Evolutionary conservation across 2,888 invertebrate genomes (phyloP).

Genomic region (Alentia gelatinosa): DNA sequence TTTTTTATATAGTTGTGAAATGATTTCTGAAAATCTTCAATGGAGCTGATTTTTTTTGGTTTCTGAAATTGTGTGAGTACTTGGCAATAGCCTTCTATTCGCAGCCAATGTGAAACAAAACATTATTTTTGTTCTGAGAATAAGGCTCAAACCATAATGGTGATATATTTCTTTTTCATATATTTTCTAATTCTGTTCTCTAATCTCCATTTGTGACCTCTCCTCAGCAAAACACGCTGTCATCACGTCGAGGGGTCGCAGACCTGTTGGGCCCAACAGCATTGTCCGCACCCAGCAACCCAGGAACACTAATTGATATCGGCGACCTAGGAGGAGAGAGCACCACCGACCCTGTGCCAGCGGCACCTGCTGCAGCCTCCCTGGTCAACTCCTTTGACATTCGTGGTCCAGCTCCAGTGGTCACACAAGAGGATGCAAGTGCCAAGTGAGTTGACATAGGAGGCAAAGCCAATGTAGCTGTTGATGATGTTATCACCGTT

Average conservation of each 20-base stretch:
- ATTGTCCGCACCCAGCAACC: constrained; percentile 84
- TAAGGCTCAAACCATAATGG: too few relatives aligned
- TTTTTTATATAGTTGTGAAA: background rate
- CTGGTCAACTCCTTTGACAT: constrained; percentile 17
- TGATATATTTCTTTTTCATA: too few relatives aligned
- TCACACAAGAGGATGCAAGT: constrained; percentile 86
- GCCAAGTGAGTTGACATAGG: constrained; percentile 86
- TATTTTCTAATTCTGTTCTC: too few relatives aligned
- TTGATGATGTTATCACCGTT: background rate
- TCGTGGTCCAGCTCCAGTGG: too few relatives aligned
- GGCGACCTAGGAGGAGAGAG: constrained; percentile 88
- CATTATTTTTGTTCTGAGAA: too few relatives aligned
- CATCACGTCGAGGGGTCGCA: constrained; percentile 83
- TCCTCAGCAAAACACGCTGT: constrained; percentile 62
- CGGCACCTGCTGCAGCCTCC: background rate
- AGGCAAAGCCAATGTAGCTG: background rate
- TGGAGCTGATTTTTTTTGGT: too few relatives aligned
- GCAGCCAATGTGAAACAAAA: too few relatives aligned
- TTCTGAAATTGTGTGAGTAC: too few relatives aligned
- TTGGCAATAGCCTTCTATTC: too few relatives aligned
- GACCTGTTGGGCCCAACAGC: constrained; percentile 90
- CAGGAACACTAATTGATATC: constrained; percentile 89
- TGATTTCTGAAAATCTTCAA: background rate
- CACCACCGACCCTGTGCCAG: constrained; percentile 35
- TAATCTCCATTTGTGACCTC: too few relatives aligned